Conservation (phyloP, 2,797 vertebrate species). For the Chaetodon trifasciatus region DNA sequence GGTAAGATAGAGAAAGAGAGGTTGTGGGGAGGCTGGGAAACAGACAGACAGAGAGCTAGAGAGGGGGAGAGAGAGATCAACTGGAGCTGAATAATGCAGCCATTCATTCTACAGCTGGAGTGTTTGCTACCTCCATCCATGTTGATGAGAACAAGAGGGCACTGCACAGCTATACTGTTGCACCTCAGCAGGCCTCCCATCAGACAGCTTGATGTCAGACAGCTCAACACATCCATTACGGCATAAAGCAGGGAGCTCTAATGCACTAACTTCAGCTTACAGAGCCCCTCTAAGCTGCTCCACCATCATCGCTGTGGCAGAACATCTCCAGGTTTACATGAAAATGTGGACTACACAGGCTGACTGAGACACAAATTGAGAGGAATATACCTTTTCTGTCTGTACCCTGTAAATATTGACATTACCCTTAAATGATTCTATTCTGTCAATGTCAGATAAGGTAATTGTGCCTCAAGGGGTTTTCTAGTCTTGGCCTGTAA, state of each 20-base stretch:
- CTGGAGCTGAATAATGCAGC: conserved; percentile 59
- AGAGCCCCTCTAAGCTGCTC: neutral
- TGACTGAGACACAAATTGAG: conserved; percentile 3
- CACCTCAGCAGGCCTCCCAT: conserved; percentile 10
- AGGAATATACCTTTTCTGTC: neutral
- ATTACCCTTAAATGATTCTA: neutral
- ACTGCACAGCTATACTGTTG: neutral
- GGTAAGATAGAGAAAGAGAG: conserved; percentile 70
- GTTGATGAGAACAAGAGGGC: conserved; percentile 19
- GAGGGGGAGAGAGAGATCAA: conserved; percentile 14
- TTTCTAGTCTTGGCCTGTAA: conserved; percentile 7
- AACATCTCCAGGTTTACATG: neutral
- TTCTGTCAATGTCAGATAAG: conserved; percentile 27
- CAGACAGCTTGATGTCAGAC: conserved; percentile 11
- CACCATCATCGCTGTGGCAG: neutral
- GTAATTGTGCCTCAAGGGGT: conserved; percentile 15
- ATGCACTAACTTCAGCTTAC: neutral
- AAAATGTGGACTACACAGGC: neutral
- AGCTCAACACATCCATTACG: neutral
- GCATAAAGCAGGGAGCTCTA: neutral
- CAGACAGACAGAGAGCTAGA: neutral
- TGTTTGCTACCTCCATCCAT: conserved; percentile 33
- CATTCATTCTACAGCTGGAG: conserved; percentile 49
- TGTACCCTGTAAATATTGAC: neutral
- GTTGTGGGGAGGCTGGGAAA: neutral